A percentile compares a stretch with the other conserved stretches of the same genome.
These are phyloP conservation scores for Torymus auratus DNA, from an alignment of 2,888 invertebrate genomes.

Conservation along the genomic window DNA sequence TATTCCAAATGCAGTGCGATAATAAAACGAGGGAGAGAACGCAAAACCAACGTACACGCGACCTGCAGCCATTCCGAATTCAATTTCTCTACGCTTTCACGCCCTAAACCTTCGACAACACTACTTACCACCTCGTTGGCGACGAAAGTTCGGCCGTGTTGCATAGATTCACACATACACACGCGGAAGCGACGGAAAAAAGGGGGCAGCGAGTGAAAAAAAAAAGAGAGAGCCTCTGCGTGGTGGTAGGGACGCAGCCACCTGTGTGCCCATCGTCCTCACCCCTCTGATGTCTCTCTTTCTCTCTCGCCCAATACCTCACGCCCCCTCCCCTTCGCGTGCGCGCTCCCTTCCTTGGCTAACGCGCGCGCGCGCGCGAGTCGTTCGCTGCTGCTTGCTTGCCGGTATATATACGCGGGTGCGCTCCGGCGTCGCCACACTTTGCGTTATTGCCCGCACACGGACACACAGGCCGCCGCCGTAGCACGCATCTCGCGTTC, in stretches of 20 bases:
- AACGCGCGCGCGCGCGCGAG: slow-evolving; percentile 22
- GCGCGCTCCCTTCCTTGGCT: background rate
- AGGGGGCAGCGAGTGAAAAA: background rate
- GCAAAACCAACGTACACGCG: no score
- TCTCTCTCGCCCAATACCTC: background rate
- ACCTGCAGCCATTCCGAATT: no score
- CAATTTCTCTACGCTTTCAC: no score
- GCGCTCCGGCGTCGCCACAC: slow-evolving; percentile 65
- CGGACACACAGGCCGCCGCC: slow-evolving; percentile 55
- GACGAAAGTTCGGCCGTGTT: no score
- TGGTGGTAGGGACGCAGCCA: slow-evolving; percentile 13
- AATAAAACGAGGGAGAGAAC: no score
- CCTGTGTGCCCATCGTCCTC: slow-evolving; percentile 34
- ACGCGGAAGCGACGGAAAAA: background rate
- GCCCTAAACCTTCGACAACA: no score
- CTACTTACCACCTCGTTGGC: no score
- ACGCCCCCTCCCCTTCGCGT: background rate
- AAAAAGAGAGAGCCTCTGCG: background rate
- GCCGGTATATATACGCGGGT: slow-evolving; percentile 69
- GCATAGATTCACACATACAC: background rate
- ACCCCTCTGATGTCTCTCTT: background rate
- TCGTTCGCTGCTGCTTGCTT: slow-evolving; percentile 42
- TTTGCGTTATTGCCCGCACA: slow-evolving; percentile 67
- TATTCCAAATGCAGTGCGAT: no score
- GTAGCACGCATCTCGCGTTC: slow-evolving; percentile 37